Conservation (phyloP, 2,888 invertebrate genomes). For the Tortrix viridana region DNA sequence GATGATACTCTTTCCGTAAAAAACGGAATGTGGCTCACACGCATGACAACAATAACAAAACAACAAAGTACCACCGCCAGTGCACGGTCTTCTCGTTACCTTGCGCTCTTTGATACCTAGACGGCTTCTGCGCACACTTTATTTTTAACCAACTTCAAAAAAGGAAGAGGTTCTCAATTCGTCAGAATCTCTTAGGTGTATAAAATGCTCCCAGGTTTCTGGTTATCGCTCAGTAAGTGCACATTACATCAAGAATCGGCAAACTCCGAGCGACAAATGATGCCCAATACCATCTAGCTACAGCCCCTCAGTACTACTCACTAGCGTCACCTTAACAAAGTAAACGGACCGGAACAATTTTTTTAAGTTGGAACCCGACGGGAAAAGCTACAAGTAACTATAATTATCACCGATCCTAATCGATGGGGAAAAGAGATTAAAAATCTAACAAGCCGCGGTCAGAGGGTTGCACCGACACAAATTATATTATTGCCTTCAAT, state of each 20-base stretch:
- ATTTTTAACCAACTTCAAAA: too few relatives aligned
- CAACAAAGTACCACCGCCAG: too few relatives aligned
- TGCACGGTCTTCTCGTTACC: too few relatives aligned
- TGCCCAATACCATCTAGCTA: not conserved
- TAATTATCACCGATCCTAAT: constrained; percentile 3
- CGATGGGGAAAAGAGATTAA: not conserved
- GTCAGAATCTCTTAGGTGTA: too few relatives aligned
- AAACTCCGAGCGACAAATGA: constrained; percentile 6
- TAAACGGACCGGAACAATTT: constrained; percentile 43
- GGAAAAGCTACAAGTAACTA: constrained; percentile 3
- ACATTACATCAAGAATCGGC: constrained; percentile 8
- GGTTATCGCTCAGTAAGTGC: too few relatives aligned
- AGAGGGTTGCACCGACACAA: constrained; percentile 7
- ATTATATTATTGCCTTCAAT: constrained; percentile 8
- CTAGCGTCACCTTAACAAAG: constrained; percentile 49
- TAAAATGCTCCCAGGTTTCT: too few relatives aligned
- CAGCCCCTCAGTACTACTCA: constrained; percentile 26
- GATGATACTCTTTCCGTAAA: too few relatives aligned
- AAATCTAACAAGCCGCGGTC: not conserved
- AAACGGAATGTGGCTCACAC: too few relatives aligned
- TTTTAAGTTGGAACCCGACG: constrained; percentile 45
- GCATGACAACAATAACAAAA: too few relatives aligned
- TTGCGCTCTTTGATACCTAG: too few relatives aligned
- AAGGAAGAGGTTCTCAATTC: too few relatives aligned
- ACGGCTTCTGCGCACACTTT: too few relatives aligned